Conservation (phyloP, 2,113 vertebrate species). For the Neodon shergylaensis region DNA sequence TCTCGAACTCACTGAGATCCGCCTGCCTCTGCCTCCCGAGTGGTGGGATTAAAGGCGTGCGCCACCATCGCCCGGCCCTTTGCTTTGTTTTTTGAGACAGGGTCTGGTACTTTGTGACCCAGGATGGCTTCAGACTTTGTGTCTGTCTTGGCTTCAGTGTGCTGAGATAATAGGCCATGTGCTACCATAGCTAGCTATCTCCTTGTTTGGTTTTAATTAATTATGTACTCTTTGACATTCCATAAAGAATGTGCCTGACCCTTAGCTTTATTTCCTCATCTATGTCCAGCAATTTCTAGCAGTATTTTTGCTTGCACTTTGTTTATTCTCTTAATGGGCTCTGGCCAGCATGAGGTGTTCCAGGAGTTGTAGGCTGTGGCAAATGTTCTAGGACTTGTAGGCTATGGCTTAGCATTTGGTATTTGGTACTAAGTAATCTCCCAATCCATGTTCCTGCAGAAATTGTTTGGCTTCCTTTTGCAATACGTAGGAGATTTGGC, state of each 20-base stretch:
- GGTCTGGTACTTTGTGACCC: not conserved
- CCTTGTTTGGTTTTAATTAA: not conserved
- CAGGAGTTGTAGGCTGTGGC: not conserved
- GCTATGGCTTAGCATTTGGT: not conserved
- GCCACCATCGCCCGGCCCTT: too few species aligned
- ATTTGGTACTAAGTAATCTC: not conserved
- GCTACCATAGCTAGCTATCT: accelerated
- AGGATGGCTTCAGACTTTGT: not conserved
- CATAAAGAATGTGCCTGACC: accelerated
- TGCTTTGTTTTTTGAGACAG: not conserved
- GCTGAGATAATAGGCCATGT: not conserved
- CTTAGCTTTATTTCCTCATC: too few species aligned
- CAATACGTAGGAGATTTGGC: conserved; percentile 93
- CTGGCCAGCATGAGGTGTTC: not conserved
- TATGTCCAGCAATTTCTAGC: not conserved
- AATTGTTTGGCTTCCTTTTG: conserved; percentile 93
- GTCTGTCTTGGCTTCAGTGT: not conserved
- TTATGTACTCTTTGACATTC: accelerated
- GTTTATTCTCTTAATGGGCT: accelerated
- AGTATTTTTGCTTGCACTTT: not conserved
- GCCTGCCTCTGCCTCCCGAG: not conserved
- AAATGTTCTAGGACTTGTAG: not conserved
- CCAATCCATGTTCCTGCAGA: conserved; percentile 84
- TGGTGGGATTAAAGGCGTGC: not conserved
- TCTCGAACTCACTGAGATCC: not conserved